Evolutionary conservation across 2,113 vertebrate species (phyloP), one percentile per base, ranked within the genome.

Genomic region (Pelodiscus sinensis): DNA sequence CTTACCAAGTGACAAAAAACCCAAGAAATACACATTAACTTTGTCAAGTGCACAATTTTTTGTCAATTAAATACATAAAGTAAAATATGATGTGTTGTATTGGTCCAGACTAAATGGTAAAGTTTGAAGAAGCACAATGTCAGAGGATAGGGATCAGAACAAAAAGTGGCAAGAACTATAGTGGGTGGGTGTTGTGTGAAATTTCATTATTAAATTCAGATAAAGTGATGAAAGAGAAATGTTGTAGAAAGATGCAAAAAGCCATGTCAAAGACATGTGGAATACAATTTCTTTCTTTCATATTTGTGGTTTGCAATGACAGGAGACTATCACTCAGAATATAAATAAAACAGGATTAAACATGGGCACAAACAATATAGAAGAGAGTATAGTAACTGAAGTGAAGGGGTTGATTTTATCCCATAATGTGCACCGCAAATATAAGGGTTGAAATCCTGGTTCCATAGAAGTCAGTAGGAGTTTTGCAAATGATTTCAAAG

Each of bases 31-130:
- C 96, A 96, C 56, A 91, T 95, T 96, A 93, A 96, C 93, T 97
- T 96, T 96, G 82, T 65, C 86, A 96, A 94, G 92, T 78, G 89
- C 96, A 93, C 86, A 35, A 56, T 85, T 89, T 4, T 80, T 90
- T 95, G 88, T 91, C 73, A 88, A 87, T 71, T 71, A 35, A 35
- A 71, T 35, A 21, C n/a, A 35, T 9, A 71, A 60, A 71, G n/a
- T 35, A 18, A 71, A 35, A 96, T 95, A 95, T 80, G 87, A 90
- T 96, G 89, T 89, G 56, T 96, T 95, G 96, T 94, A 93, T 96
- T 95, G 91, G 95, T 93, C 80, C 73, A 96, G 93, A 97, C 94
- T 91, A 96, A 96, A 96, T 95, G 94, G 92, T 92, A 88, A 94
- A 92, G 87, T 92, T 96, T 96, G 95, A 97, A 95, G 96, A 95